Conservation (phyloP, 2,797 vertebrate genomes). For the Poeciliopsis turneri region DNA sequence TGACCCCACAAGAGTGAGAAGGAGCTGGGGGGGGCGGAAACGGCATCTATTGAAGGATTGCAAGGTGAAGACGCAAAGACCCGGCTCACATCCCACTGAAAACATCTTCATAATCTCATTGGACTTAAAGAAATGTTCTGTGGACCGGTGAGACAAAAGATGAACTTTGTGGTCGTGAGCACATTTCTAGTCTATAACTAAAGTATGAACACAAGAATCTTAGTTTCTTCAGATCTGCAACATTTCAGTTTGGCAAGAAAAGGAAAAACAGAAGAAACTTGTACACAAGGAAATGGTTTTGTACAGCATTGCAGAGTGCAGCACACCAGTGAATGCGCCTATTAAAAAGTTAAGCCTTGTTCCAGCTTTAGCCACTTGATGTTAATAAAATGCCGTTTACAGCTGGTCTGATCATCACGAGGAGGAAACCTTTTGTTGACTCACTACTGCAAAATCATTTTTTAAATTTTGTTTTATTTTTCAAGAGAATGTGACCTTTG, state of each 20-base stretch:
- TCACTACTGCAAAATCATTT: not conserved
- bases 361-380: not conserved
- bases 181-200: not conserved
- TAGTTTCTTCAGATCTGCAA: not conserved
- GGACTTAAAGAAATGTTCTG: not conserved
- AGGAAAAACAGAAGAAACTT: not conserved
- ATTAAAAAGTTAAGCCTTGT: not conserved
- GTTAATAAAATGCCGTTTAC: not conserved
- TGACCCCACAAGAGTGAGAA: not conserved
- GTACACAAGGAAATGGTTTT: not conserved
- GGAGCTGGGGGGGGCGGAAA: not conserved
- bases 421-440: not conserved
- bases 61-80: not conserved
- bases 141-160: not conserved
- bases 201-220: not conserved
- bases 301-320: not conserved
- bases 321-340: not conserved
- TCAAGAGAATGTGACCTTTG: conserved; percentile 10
- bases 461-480: not conserved
- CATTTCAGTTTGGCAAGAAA: not conserved
- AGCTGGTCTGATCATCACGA: not conserved
- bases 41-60: not conserved
- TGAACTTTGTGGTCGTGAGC: not conserved
- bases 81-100: not conserved
- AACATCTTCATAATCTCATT: not conserved